Base-by-base conservation (phyloP, 2,113 vertebrate genomes). In the Bubo bubo region DNA sequence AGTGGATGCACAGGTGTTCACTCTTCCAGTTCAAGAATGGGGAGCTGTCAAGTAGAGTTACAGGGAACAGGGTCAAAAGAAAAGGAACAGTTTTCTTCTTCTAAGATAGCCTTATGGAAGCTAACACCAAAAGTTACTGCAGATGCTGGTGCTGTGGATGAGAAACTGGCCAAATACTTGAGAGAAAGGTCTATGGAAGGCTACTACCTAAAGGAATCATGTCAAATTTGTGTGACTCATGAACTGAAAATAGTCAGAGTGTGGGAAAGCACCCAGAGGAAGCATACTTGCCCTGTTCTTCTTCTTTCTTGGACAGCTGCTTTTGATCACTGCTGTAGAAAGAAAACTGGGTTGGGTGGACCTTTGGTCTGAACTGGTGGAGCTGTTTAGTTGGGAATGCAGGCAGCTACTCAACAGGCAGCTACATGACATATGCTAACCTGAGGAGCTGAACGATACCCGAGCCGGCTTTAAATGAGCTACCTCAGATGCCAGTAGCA, bases 251-350 rank as follows among this genome's bases (percentile, higher is more conserved):
- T 70, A 86, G 77, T 45, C 4, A 6, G 32, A 50, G 55, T 66
- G 63, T 74, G 79, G 68, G 37, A 86, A 53, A 89, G 86, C 83
- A 86, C 91, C 39, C 88, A 59, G 59, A 55, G 64, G 86, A 86
- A 45, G 50, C 28, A 8, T 19, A 14, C 32, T 67, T 45, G 16
- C 68, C 50, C 56, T 79, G 45, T 5, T 90, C 91, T 79, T 74
- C 8, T 30, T 95, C 86, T 96, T 59, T 72, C 55, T 76, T 23
- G 62, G 58, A 49, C 91, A 95, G 88, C 86, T 94, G 93, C 72
- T 96, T 91, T 80, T 47, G 68, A 63, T 86, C 37, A 50, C 55
- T 35, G 63, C n/a, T 59, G 55, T 2, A 67, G 79, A 18, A 67
- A 58, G 83, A 59, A 62, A 58, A 5, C 27, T 6, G 71, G 71